Evolutionary conservation across 2,888 invertebrate genomes (phyloP).

Genomic region (Diarsia brunnea): DNA sequence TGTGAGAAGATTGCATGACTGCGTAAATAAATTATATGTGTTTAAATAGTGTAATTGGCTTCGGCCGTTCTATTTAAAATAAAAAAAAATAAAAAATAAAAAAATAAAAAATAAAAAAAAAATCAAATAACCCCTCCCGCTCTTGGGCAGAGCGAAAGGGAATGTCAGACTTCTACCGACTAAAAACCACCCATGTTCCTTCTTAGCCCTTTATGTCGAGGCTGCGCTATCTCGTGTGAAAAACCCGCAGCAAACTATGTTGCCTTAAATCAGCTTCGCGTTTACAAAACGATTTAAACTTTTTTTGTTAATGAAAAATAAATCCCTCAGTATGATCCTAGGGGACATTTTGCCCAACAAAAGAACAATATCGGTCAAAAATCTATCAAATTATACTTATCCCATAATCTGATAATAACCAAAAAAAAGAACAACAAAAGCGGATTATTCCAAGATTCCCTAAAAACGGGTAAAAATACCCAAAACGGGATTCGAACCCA

Average conservation of each 20-base stretch:
- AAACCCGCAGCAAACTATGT: neutral
- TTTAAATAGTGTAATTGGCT: too few relatives aligned
- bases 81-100: too few relatives aligned
- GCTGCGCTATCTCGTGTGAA: too few relatives aligned
- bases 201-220: too few relatives aligned
- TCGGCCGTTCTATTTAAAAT: too few relatives aligned
- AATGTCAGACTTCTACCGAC: too few relatives aligned
- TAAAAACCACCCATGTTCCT: too few relatives aligned
- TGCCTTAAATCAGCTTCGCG: neutral
- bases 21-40: too few relatives aligned
- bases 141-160: too few relatives aligned
- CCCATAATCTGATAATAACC: constrained; percentile 63
- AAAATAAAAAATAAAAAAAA: too few relatives aligned
- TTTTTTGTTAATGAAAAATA: neutral
- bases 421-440: constrained; percentile 69
- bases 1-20: too few relatives aligned
- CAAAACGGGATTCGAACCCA: constrained; percentile 66
- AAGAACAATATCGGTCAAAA: constrained; percentile 53
- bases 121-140: too few relatives aligned
- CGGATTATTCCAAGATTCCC: constrained; percentile 72
- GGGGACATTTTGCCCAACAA: constrained; percentile 24
- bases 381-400: constrained; percentile 61
- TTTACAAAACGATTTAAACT: neutral
- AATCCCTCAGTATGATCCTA: neutral
- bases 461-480: constrained; percentile 74